A percentile compares a stretch with the other conserved stretches of the same genome.
Evolutionary conservation across 2,888 invertebrate species (phyloP).

Genomic region (Drosophila antonietae): DNA sequence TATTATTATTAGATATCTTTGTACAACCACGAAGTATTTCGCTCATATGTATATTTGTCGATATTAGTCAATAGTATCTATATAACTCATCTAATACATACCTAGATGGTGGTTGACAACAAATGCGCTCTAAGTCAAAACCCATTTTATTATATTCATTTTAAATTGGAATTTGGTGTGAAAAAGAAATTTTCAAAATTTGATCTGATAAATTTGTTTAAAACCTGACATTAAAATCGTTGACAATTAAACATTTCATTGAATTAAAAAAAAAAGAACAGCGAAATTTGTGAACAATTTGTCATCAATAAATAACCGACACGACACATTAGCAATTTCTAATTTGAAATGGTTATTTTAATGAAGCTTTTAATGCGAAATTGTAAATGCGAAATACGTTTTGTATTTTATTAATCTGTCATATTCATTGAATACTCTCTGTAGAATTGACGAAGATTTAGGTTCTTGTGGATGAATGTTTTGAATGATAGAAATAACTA

Average conservation of each 20-base stretch:
- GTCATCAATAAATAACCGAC: not conserved
- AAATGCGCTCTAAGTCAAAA: slow-evolving; percentile 53
- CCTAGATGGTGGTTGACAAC: slow-evolving; percentile 59
- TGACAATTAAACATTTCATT: not conserved
- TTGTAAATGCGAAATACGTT: too few species aligned
- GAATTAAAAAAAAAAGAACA: not conserved
- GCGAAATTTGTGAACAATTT: not conserved
- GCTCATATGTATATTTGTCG: not conserved
- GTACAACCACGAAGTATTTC: not conserved
- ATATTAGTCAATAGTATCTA: not conserved
- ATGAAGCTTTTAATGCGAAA: not conserved
- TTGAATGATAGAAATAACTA: too few species aligned
- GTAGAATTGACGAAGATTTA: too few species aligned
- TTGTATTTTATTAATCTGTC: too few species aligned
- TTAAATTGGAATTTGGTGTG: slow-evolving; percentile 25
- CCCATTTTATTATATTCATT: slow-evolving; percentile 62
- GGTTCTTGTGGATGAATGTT: too few species aligned
- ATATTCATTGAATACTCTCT: too few species aligned
- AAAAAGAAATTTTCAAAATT: slow-evolving; percentile 20
- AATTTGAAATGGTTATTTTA: not conserved
- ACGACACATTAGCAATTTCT: not conserved
- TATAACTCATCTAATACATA: slow-evolving; percentile 29
- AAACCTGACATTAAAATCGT: slow-evolving; percentile 31
- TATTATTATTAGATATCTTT: not conserved
- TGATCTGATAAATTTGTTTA: not conserved